These are phyloP conservation scores for Exocentrus adspersus DNA, from an alignment of 2,888 invertebrate species.

Conservation along the genomic window DNA sequence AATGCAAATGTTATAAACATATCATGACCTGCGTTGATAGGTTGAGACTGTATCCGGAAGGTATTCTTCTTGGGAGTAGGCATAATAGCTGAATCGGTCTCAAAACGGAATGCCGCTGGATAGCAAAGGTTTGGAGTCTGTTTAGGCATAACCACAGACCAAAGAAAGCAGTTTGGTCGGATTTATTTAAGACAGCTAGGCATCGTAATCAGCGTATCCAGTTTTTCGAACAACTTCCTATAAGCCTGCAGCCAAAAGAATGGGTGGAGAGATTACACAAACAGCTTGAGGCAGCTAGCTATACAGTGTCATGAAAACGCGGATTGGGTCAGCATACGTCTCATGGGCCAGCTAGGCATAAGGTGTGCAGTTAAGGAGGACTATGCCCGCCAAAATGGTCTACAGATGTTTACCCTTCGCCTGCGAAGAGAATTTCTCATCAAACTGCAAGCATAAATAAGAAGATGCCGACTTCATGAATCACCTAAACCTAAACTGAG, in stretches of 20 bases:
- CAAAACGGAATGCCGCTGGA: not conserved
- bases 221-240: slow-evolving; percentile 41
- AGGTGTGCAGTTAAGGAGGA: slow-evolving; percentile 52
- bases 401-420: no score
- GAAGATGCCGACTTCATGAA: not conserved
- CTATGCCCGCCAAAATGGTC: slow-evolving; percentile 51
- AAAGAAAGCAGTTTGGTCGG: slow-evolving; percentile 12
- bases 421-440: slow-evolving; percentile 42
- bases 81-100: no score
- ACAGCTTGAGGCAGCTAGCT: slow-evolving; percentile 50
- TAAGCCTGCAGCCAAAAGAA: no score
- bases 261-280: slow-evolving; percentile 51
- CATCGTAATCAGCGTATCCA: not conserved
- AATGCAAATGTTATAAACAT: not conserved
- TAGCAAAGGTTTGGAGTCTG: slow-evolving; percentile 1
- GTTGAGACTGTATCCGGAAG: not conserved
- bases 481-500: no score
- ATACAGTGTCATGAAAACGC: slow-evolving; percentile 42
- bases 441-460: not conserved
- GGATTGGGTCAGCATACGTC: slow-evolving; percentile 53
- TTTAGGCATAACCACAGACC: slow-evolving; percentile 3
- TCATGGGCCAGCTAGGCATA: slow-evolving; percentile 53
- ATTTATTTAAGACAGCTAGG: not conserved
- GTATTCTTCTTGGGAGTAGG: not conserved
- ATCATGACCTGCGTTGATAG: not conserved